Evolutionary conservation across 2,888 invertebrate genomes (phyloP).

Genomic region (Cistogaster globosa): DNA sequence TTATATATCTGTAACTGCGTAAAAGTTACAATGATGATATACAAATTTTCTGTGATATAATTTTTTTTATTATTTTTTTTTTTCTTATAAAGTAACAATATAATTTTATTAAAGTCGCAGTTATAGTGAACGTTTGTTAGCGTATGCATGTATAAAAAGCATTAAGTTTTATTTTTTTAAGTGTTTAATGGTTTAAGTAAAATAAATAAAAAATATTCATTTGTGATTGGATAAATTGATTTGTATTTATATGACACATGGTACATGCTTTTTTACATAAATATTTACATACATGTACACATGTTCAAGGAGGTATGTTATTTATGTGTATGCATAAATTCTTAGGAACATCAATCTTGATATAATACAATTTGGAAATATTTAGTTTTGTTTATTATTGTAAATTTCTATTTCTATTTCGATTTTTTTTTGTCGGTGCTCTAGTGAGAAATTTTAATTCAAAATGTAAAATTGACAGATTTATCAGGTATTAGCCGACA

Average conservation of each 20-base stretch:
- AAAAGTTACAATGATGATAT: neutral
- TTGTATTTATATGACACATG: conserved; percentile 38
- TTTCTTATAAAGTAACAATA: conserved; percentile 44
- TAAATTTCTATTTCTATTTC: neutral
- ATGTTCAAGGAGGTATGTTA: neutral
- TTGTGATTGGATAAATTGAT: conserved; percentile 65
- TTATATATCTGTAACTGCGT: neutral
- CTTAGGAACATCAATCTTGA: conserved; percentile 44
- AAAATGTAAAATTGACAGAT: conserved; percentile 79
- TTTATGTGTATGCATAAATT: conserved; percentile 25
- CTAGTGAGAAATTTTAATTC: conserved; percentile 78
- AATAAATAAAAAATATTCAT: conserved; percentile 19
- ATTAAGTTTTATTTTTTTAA: conserved; percentile 54
- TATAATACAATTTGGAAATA: neutral
- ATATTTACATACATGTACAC: too few species aligned
- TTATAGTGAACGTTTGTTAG: conserved; percentile 17
- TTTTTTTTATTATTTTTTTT: conserved; percentile 47
- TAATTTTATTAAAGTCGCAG: conserved; percentile 38
- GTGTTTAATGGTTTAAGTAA: conserved; percentile 54
- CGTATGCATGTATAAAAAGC: conserved; percentile 31
- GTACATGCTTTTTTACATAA: conserved; percentile 1
- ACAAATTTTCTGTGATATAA: conserved; percentile 76
- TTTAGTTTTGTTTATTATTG: conserved; percentile 12
- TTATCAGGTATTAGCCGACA: conserved; percentile 81
- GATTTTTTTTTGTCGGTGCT: conserved; percentile 68